phyloP scores from a whole-genome alignment of 2,888 invertebrate genomes.

The Agriotes lineatus region DNA sequence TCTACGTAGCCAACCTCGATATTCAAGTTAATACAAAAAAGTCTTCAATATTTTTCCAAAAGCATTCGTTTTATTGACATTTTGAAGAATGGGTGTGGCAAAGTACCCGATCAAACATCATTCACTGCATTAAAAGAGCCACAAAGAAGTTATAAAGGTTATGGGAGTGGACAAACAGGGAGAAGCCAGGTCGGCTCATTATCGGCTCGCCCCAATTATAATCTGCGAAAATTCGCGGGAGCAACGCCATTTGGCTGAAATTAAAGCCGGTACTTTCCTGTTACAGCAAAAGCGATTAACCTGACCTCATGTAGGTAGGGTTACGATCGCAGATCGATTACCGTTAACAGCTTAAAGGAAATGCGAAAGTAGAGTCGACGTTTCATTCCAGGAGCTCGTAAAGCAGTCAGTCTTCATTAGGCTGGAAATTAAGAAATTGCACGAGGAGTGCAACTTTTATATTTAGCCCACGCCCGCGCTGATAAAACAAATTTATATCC shows the following conservation, averaged over 20 bases:
- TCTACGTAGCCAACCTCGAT: no score
- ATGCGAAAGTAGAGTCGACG: constrained; percentile 48
- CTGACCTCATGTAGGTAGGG: constrained; percentile 43
- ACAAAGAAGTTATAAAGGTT: no score
- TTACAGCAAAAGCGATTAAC: constrained; percentile 39
- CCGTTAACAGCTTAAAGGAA: constrained; percentile 50
- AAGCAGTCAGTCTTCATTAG: constrained; percentile 51
- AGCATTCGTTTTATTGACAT: no score
- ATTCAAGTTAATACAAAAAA: no score
- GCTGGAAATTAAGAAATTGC: constrained; percentile 48
- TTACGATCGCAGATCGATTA: constrained; percentile 49
- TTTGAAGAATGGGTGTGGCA: no score
- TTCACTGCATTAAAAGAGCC: no score
- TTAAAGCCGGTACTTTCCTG: constrained; percentile 36
- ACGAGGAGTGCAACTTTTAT: constrained; percentile 45
- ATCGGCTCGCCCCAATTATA: constrained; percentile 1
- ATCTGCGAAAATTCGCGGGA: constrained; percentile 8
- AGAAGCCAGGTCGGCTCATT: neutral
- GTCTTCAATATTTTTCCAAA: no score
- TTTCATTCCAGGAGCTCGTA: constrained; percentile 49
- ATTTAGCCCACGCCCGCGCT: constrained; percentile 32
- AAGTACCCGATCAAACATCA: no score
- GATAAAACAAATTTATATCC: neutral
- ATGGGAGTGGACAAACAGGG: no score
- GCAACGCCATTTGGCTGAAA: constrained; percentile 31